phyloP scores from a whole-genome alignment of 2,113 vertebrate species.

The Pteronura brasiliensis region DNA sequence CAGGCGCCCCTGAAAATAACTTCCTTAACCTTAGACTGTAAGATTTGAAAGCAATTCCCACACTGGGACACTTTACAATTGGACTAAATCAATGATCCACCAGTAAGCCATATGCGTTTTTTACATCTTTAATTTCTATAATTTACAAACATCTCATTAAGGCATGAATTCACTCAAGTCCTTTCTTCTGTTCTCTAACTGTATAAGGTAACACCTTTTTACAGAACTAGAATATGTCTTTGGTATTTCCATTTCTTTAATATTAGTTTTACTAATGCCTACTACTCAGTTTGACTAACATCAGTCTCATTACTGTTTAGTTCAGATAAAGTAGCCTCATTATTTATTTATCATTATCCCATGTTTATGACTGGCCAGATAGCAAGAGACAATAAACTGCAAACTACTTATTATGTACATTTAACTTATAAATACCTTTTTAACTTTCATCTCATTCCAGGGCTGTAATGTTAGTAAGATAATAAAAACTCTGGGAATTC shows the following conservation, averaged over 20 bases:
- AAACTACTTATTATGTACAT: not conserved
- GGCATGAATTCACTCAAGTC: not conserved
- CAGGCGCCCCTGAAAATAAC: not conserved
- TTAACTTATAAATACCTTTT: not conserved
- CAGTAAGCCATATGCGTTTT: not conserved
- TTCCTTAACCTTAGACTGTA: not conserved
- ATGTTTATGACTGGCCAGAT: not conserved
- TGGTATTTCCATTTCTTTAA: not conserved
- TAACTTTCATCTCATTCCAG: slow-evolving; percentile 1
- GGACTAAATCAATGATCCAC: not conserved
- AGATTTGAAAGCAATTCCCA: not conserved
- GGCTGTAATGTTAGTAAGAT: not conserved
- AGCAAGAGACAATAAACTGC: not conserved
- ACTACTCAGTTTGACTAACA: not conserved
- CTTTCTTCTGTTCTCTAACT: not conserved
- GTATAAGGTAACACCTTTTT: not conserved
- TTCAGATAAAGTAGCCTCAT: not conserved
- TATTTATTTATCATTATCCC: not conserved
- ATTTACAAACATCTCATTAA: not conserved
- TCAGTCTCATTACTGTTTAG: not conserved
- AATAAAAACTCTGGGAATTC: slow-evolving; percentile 13
- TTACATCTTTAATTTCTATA: not conserved
- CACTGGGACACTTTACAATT: not conserved
- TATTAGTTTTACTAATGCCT: not conserved
- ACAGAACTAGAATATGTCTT: not conserved